Evolutionary conservation across 2,113 vertebrate species (phyloP), one percentile per base, ranked within the genome.

Genomic region (Ailurus styani): DNA sequence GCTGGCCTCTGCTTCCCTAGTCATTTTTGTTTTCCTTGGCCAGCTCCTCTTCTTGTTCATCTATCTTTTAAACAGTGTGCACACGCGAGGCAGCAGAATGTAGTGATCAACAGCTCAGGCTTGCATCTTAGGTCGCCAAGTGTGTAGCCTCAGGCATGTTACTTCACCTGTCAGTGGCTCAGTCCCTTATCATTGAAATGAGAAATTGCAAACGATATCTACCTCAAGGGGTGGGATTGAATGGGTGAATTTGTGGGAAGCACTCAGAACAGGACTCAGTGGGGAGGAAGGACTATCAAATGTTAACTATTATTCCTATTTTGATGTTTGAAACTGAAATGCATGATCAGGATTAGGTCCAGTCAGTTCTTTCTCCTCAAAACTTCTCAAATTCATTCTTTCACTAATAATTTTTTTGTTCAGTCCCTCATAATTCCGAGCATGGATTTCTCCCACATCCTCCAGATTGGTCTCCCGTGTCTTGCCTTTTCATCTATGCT

Each of bases 321-420:
- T 95, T 62, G 77, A 93, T 55, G 77, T 91, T 73, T 37, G 15
- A 95, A 75, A 70, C 27, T 20, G 90, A 87, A 79, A 81, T 84
- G 18, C 7, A 18, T 52, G 57, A 72, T 60, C 31, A 60, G 89
- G 21, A 78, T 73, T 70, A 93, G 40, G 31, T 47, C 13, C n/a
- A 70, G 47, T 55, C 40, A 62, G 12, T 90, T 78, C 31, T 70
- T 81, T 55, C 42, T 87, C 27, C 27, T 31, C 52, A 40, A 83
- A 82, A 87, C 7, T 62, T 95, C 64, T 89, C 40, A 87, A 57
- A 89, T 68, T 86, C 47, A 57, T 72, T 66, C n/a, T 84, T 68
- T 25, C 15, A 23, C 6, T 54, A 68, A 40, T 55, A 45, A 73
- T 95, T 91, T 91, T 87, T 87, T 66, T 54, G 50, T 40, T 82